Conservation (phyloP, 2,797 vertebrate species). For the Tiaroga cobitis region DNA sequence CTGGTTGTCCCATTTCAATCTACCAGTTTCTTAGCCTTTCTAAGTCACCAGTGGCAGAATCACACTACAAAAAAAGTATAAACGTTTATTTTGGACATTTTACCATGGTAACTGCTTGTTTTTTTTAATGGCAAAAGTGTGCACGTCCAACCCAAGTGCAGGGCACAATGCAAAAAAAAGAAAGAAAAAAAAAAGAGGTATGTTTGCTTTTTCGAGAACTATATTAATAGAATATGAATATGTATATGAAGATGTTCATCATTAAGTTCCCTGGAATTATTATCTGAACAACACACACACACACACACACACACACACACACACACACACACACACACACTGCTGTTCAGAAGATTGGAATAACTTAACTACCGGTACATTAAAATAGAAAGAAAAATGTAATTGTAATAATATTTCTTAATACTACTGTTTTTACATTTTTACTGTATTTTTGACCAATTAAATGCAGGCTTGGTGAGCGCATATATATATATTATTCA, state of each 20-base stretch:
- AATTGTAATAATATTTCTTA: too few species aligned
- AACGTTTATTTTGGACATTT: neutral
- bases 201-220: neutral
- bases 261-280: neutral
- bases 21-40: neutral
- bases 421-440: too few species aligned
- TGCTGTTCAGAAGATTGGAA: too few species aligned
- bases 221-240: neutral
- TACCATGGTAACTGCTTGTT: neutral
- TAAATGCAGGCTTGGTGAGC: too few species aligned
- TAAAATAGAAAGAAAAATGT: too few species aligned
- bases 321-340: too few species aligned
- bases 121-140: neutral
- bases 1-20: slow-evolving; percentile 24
- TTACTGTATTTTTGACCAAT: too few species aligned
- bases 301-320: too few species aligned
- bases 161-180: neutral
- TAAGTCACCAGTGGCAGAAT: neutral
- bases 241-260: neutral
- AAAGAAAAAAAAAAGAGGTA: neutral
- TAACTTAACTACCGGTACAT: too few species aligned
- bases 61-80: neutral
- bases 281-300: neutral
- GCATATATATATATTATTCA: too few species aligned
- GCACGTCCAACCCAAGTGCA: neutral